Percentiles rank a stretch among this genome's conserved stretches.
phyloP scores from a whole-genome alignment of 2,797 vertebrate species.

The Centroberyx gerrardi region DNA sequence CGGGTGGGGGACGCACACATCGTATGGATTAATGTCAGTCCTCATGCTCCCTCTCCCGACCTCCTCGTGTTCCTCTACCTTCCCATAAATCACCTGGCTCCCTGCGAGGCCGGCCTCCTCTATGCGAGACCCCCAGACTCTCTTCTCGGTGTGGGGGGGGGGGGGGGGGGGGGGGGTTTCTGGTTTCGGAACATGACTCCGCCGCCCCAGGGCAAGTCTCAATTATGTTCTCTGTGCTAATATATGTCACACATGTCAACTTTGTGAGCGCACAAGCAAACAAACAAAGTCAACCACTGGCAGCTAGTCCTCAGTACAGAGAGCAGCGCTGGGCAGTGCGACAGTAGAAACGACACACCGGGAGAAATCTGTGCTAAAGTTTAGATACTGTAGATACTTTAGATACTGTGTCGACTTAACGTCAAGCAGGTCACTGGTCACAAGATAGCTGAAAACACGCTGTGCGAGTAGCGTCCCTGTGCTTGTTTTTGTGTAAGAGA shows the following conservation, averaged over 20 bases:
- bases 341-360: not conserved
- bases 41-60: slow-evolving; percentile 21
- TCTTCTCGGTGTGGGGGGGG: slow-evolving; percentile 52
- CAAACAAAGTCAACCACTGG: slow-evolving; percentile 52
- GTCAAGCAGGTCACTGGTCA: too few relatives aligned
- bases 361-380: not conserved
- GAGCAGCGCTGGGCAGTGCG: too few relatives aligned
- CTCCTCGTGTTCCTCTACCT: slow-evolving; percentile 59
- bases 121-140: slow-evolving; percentile 47
- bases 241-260: slow-evolving; percentile 69
- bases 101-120: slow-evolving; percentile 39
- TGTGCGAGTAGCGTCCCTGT: too few relatives aligned
- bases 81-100: slow-evolving; percentile 77
- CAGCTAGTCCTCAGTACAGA: not conserved
- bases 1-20: slow-evolving; percentile 2
- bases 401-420: too few relatives aligned
- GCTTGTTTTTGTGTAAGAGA: too few relatives aligned
- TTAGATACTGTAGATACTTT: too few relatives aligned
- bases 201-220: slow-evolving; percentile 62
- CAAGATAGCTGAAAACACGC: too few relatives aligned
- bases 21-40: slow-evolving; percentile 73
- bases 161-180: slow-evolving; percentile 62
- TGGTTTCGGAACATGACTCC: slow-evolving; percentile 80
- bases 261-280: slow-evolving; percentile 37
- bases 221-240: slow-evolving; percentile 66